phyloP scores from a whole-genome alignment of 1,140 invertebrate genomes.

The Gryon sp. region DNA sequence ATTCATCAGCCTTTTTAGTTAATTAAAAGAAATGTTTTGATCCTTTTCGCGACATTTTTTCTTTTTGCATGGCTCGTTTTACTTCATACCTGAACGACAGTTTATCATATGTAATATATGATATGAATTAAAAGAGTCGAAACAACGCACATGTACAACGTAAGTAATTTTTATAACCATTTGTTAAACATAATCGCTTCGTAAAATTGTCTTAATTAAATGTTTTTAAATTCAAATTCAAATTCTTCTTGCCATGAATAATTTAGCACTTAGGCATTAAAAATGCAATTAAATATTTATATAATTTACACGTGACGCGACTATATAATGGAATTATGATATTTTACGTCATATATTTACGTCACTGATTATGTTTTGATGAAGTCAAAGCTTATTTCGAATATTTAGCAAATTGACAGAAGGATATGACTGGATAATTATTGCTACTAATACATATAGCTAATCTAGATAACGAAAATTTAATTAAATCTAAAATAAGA shows the following conservation, averaged over 20 bases:
- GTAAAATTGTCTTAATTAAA: too few species aligned
- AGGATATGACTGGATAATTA: conserved; percentile 6
- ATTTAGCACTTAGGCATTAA: too few species aligned
- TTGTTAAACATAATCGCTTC: too few species aligned
- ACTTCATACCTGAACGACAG: conserved; percentile 27
- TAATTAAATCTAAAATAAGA: conserved; percentile 6
- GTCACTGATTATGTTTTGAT: background rate
- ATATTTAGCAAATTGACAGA: conserved; percentile 10
- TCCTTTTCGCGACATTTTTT: conserved; percentile 32
- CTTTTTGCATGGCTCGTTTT: conserved; percentile 18
- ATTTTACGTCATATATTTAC: too few species aligned
- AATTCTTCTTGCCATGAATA: too few species aligned
- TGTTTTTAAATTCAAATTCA: too few species aligned
- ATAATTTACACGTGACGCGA: too few species aligned
- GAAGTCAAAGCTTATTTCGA: conserved; percentile 8
- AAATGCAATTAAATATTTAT: too few species aligned
- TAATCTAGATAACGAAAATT: conserved; percentile 4
- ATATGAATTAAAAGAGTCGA: conserved; percentile 15
- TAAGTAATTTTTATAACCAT: too few species aligned
- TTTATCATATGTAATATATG: conserved; percentile 18
- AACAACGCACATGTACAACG: background rate
- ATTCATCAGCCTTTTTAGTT: conserved; percentile 60
- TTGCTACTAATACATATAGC: conserved; percentile 2
- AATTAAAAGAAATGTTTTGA: conserved; percentile 61
- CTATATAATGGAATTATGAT: too few species aligned